These are phyloP conservation scores for Poecilia gillii DNA, from an alignment of 2,797 vertebrate genomes.

Conservation along the genomic window DNA sequence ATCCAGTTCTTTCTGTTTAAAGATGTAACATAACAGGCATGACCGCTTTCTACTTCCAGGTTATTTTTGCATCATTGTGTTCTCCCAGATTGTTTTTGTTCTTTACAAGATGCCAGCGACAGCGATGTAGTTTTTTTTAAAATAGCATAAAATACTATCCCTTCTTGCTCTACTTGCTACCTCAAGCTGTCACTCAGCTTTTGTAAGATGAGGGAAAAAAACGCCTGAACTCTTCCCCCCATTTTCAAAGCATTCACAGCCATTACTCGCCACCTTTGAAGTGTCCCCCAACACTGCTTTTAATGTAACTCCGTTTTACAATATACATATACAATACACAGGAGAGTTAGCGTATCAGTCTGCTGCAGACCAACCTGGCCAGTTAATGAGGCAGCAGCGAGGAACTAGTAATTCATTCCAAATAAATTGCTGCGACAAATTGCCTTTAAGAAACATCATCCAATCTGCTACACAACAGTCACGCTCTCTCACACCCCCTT, in stretches of 20 bases:
- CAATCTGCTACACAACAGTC: slow-evolving; percentile 4
- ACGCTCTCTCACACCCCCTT: slow-evolving; percentile 5
- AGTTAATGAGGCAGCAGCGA: slow-evolving; percentile 1
- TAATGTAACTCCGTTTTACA: background rate
- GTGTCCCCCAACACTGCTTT: background rate
- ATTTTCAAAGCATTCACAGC: background rate
- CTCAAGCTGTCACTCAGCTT: background rate
- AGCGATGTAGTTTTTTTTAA: background rate
- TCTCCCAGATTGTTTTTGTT: background rate
- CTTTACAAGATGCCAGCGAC: background rate
- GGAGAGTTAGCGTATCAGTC: background rate
- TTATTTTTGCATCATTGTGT: background rate
- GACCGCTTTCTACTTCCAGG: background rate
- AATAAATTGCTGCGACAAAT: slow-evolving; percentile 10
- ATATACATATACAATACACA: background rate
- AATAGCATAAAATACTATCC: background rate
- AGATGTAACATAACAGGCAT: background rate
- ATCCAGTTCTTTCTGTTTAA: background rate
- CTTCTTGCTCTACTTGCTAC: background rate
- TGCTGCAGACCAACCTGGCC: background rate
- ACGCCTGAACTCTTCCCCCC: background rate
- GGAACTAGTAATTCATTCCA: background rate
- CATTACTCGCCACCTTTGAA: background rate
- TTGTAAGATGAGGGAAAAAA: background rate
- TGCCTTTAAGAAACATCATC: slow-evolving; percentile 1